Base-by-base conservation (phyloP, 2,113 vertebrate species). In the Apodemus sylvaticus region DNA sequence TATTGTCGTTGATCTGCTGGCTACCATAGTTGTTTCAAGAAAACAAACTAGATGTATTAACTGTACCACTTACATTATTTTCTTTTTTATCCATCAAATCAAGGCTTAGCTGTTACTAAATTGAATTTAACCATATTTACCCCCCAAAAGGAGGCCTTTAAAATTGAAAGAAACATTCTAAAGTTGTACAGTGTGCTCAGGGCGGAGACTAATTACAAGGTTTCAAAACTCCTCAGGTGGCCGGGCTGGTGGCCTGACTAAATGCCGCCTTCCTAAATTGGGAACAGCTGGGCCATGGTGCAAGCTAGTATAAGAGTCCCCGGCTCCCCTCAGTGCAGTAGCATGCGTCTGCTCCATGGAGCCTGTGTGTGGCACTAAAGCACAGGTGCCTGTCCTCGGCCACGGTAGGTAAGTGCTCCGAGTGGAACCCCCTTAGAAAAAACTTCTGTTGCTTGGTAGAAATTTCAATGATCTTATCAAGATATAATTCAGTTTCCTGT, bases 191-290 rank as follows among this genome's bases (percentile, higher is more conserved):
- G 88, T 86, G 74, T 86, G 11, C 82, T 83, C 91, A 87, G 93
- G 93, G 95, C 26, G 71, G 91, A 79, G 97, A 86, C 94, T 98
- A 97, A 97, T 98, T 97, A 97, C 2, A n/a, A 92, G 98, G 89
- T 96, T 79, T 17, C 53, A 13, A 85, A 96, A 42, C 91, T 88
- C 94, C 92, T 94, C 91, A 95, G 97, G 96, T 96, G 70, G 92
- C 55, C 2, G 76, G 93, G 82, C 31, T 91, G 76, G 74, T 5
- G 68, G 89, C 14, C 0, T 1, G 86, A 71, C 93, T n/a, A 98
- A 97, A 93, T 94, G 86, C 62, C 1, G 48, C 94, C 87, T 64
- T 95, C 93, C 96, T 91, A 97, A 97, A 97, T 97, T 71, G 91
- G 78, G 95, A 95, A 83, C 97, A 96, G 96, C 96, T 93, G 96